Evolutionary conservation across 2,797 vertebrate genomes (phyloP).

Genomic region (Oryzias dopingdopingensis): DNA sequence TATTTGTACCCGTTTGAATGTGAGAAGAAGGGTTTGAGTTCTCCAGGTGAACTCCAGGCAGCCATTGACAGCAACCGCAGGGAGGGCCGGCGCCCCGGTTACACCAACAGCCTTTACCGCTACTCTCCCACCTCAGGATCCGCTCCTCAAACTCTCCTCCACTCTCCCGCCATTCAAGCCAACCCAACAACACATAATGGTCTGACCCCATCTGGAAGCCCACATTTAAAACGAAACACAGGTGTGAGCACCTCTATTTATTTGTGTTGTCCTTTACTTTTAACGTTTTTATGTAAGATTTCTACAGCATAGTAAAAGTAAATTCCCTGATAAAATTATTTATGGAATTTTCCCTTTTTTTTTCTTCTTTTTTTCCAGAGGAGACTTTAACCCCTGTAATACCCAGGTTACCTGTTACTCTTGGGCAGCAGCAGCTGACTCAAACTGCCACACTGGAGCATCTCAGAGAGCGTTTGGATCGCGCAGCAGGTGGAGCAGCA

Average conservation of each 20-base stretch:
- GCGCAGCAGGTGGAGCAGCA: constrained; percentile 26
- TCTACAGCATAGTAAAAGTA: neutral
- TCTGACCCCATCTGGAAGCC: constrained; percentile 71
- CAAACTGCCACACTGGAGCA: constrained; percentile 88
- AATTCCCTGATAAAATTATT: neutral
- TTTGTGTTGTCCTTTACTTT: neutral
- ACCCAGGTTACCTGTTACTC: constrained; percentile 79
- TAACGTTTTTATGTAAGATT: neutral
- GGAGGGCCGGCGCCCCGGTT: constrained; percentile 91
- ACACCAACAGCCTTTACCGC: constrained; percentile 88
- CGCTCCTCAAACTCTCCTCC: constrained; percentile 77
- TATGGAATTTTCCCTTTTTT: neutral
- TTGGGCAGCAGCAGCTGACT: constrained; percentile 76
- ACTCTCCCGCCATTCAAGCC: constrained; percentile 85
- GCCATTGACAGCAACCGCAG: constrained; percentile 95
- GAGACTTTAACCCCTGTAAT: constrained; percentile 78
- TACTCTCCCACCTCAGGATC: constrained; percentile 80
- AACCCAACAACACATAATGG: constrained; percentile 71
- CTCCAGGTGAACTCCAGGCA: constrained; percentile 90
- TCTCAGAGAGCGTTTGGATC: constrained; percentile 88
- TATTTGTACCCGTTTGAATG: constrained; percentile 96
- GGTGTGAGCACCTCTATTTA: constrained; percentile 43
- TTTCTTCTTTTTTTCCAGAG: constrained; percentile 62
- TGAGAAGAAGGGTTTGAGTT: constrained; percentile 92
- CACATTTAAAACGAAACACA: constrained; percentile 66